Evolutionary conservation across 2,888 invertebrate genomes (phyloP), one percentile per base, ranked within the genome.

Genomic region (Agrotis clavis): DNA sequence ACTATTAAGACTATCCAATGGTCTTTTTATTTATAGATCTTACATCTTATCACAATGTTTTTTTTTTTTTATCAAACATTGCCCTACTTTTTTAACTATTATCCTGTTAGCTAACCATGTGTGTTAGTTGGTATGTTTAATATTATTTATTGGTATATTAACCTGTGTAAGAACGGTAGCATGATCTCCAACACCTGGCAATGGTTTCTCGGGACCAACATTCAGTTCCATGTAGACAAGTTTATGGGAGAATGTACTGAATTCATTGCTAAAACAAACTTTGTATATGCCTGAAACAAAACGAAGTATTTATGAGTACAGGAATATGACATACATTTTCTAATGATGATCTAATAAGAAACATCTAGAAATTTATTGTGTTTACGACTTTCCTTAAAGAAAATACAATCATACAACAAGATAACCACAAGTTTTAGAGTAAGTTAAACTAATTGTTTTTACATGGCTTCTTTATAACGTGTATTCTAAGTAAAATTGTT

Each of bases 231-330:
- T 99, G 94, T 99, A 99, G 35, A 99, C 99, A 82, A 99, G 97
- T 95, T 99, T 99, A 92, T 99, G 99, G 11, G 99, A 99, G 94
- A 99, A 99, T 68, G 99, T 99, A 62, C 99, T 99, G 93, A 99
- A 99, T 94, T 99, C 99, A 96, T 99, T 99, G 92, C 99, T 99
- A 94, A 99, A 99, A 95, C 99, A 99, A 16, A 98, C 98, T 79
- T 97, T 97, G 90, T 99, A 99, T 0, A 98, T 96, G 79, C 99
- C 99, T 87, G 97, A 88, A 85, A 94, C 57, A 68, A 18, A 61
- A 71, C 14, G 21, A 45, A 25, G 5, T 13, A 13, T 16, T 41
- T 68, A 47, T 70, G 4, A 53, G 6, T 35, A 0, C 19, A 18
- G 0, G 5, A 30, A 53, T 48, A 51, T 35, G 14, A 61, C 11